A percentile compares a stretch with the other conserved stretches of the same genome.
Conservation (phyloP, 2,888 invertebrate species). For the Drosophila affinis region DNA sequence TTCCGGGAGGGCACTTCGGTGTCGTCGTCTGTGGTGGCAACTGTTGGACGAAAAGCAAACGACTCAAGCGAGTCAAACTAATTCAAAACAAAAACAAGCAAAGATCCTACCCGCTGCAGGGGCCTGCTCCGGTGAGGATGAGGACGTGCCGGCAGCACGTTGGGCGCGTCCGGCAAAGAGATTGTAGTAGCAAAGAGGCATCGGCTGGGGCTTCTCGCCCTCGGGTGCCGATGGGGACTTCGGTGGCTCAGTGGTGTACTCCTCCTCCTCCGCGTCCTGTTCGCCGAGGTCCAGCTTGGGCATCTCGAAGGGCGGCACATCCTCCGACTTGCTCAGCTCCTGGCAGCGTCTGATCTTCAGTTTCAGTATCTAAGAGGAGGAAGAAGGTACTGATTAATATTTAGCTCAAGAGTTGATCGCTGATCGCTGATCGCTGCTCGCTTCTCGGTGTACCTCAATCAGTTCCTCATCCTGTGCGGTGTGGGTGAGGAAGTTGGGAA, state of each 20-base stretch:
- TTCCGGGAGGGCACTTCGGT: conserved; percentile 92
- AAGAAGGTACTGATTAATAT: background rate
- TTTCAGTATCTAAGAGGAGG: conserved; percentile 75
- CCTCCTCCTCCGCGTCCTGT: conserved; percentile 73
- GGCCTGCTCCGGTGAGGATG: conserved; percentile 83
- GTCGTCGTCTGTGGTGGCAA: conserved; percentile 89
- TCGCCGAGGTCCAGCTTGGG: conserved; percentile 75
- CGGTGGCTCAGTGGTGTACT: conserved; percentile 73
- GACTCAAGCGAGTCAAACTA: background rate
- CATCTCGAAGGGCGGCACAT: conserved; percentile 60
- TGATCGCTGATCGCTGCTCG: background rate
- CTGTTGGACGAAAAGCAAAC: conserved; percentile 38
- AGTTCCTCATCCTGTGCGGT: conserved; percentile 80
- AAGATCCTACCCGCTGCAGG: conserved; percentile 79
- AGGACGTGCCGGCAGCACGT: conserved; percentile 81
- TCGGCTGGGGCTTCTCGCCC: conserved; percentile 82
- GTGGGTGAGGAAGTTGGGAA: conserved; percentile 78
- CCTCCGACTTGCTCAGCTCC: conserved; percentile 70
- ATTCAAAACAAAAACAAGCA: background rate
- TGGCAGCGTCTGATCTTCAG: conserved; percentile 80
- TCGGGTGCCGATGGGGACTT: conserved; percentile 69
- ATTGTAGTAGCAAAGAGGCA: conserved; percentile 83
- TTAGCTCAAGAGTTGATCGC: background rate
- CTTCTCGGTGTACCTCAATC: conserved; percentile 68
- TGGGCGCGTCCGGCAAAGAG: conserved; percentile 82